These are phyloP conservation scores for Perca flavescens DNA, from an alignment of 2,113 vertebrate species.

Conservation along the genomic window DNA sequence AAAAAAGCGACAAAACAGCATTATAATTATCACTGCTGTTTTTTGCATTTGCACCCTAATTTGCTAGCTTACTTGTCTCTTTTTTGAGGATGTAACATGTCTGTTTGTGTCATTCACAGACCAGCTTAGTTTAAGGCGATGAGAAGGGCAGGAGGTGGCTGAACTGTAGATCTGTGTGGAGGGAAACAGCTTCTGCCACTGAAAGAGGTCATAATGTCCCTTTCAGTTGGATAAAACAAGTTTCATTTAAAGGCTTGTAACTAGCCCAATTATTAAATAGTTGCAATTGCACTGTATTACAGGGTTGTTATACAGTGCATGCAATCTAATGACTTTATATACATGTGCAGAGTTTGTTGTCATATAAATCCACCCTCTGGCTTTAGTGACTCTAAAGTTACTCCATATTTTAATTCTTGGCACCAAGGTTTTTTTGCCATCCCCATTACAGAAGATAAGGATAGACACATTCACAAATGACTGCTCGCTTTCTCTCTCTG, in stretches of 20 bases:
- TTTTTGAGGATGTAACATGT: constrained; percentile 9
- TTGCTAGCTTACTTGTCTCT: background rate
- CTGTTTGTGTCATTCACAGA: constrained; percentile 42
- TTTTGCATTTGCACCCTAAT: background rate
- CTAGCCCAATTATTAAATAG: constrained; percentile 1
- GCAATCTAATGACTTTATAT: constrained; percentile 25
- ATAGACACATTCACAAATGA: constrained; percentile 33
- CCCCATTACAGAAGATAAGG: background rate
- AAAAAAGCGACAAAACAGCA: constrained; percentile 2
- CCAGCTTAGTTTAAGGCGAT: constrained; percentile 12
- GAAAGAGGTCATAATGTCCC: constrained; percentile 28
- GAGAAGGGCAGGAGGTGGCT: constrained; percentile 8
- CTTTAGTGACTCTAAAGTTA: constrained; percentile 17
- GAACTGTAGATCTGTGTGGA: constrained; percentile 11
- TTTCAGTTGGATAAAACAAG: constrained; percentile 21
- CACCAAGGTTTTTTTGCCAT: background rate
- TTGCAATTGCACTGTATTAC: constrained; percentile 23
- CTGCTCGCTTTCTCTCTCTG: background rate
- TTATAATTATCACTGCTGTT: background rate
- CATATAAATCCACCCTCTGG: constrained; percentile 20
- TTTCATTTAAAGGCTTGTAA: constrained; percentile 7
- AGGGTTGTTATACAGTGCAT: background rate
- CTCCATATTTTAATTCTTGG: constrained; percentile 32
- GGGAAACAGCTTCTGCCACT: constrained; percentile 13
- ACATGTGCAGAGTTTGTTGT: constrained; percentile 12